Evolutionary conservation across 2,888 invertebrate genomes (phyloP), one percentile per base, ranked within the genome.

Genomic region (Cerceris rybyensis): DNA sequence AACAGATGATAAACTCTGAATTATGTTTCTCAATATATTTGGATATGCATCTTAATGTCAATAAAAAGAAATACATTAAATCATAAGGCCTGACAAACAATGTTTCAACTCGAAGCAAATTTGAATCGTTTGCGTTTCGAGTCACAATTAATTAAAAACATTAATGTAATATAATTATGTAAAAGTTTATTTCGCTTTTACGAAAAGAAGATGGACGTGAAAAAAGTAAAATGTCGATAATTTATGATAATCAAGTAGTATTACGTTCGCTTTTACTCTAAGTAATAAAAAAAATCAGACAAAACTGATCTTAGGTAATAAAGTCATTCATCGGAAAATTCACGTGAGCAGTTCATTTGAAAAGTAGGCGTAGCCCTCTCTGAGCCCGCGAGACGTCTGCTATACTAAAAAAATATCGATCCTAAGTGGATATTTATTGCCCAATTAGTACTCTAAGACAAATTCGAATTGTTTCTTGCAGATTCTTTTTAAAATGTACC

Each of bases 281-380:
- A 55, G 52, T 7, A 9, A 13, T 8, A 8, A 8, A n/a, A 55
- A 59, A 64, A 49, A 16, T 28, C 0, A 6, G 28, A 54, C 13
- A 65, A 46, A 13, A 8, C 61, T 11, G 55, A 11, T 64, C 46
- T 67, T 78, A 72, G 69, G 58, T 63, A 76, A 66, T 65, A 68
- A 69, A 69, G 78, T 78, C 74, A 73, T 78, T 78, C 73, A 78
- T 65, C 76, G 70, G 78, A 79, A 66, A 81, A 88, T 89, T 91
- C 91, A 91, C 91, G 91, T 91, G 91, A 91, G 90, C 85, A 81
- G 81, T 82, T 80, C 81, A 79, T 90, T 88, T 85, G 85, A 89
- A 90, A 89, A 87, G 86, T 89, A 91, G 91, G 91, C 91, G 91
- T 91, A 91, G 90, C 88, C 90, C 89, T 84, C 75, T 66, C 63